A percentile compares a stretch with the other conserved stretches of the same genome.
phyloP scores from a whole-genome alignment of 2,113 vertebrate genomes.

The Sapajus apella region DNA sequence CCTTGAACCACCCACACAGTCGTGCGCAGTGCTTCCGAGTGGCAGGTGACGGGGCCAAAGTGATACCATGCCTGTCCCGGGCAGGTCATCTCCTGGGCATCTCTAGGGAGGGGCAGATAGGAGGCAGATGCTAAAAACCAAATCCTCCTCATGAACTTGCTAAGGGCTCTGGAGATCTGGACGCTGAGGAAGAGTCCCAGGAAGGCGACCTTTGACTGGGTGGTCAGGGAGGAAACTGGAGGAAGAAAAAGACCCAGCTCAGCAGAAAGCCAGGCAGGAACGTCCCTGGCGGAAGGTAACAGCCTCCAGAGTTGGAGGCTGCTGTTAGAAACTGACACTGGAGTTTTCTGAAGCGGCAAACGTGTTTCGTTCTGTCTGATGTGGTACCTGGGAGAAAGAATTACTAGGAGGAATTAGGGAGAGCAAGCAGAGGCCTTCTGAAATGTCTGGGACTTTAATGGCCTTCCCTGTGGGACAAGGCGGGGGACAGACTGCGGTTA shows the following conservation, averaged over 20 bases:
- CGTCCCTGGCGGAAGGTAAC: too few relatives aligned
- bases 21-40: background rate
- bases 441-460: background rate
- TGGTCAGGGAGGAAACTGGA: background rate
- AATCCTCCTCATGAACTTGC: background rate
- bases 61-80: too few relatives aligned
- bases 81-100: too few relatives aligned
- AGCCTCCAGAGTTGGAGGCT: background rate
- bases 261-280: background rate
- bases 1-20: rapidly evolving
- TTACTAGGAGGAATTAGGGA: background rate
- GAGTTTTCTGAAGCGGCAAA: background rate
- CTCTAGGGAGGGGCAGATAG: too few relatives aligned
- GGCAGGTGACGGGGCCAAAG: background rate
- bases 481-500: rapidly evolving
- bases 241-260: background rate
- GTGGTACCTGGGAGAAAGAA: background rate
- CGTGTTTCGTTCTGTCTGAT: background rate
- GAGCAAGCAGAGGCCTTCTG: background rate
- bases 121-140: background rate
- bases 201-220: background rate
- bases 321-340: background rate
- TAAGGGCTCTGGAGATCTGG: too few relatives aligned
- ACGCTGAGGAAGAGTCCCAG: background rate
- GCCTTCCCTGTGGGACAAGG: background rate